phyloP scores from a whole-genome alignment of 37 sponge, comb jelly and placozoan species.

The Ephydatia muelleri region DNA sequence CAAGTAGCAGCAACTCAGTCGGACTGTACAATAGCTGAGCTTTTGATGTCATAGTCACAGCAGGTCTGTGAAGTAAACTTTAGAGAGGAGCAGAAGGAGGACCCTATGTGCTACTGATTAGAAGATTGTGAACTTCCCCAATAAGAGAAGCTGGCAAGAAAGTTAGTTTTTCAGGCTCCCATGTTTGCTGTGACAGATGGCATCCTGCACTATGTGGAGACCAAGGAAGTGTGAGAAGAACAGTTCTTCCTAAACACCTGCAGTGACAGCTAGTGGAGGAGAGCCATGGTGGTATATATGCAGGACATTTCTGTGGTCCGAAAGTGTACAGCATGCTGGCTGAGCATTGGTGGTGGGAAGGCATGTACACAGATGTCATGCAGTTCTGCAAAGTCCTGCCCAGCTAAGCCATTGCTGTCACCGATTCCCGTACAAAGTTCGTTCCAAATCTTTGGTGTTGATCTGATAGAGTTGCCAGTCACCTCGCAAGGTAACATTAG shows the following conservation, averaged over 20 bases:
- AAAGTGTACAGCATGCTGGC: slow-evolving; percentile 17
- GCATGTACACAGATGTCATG: slow-evolving; percentile 52
- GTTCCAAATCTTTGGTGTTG: slow-evolving; percentile 56
- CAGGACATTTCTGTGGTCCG: slow-evolving; percentile 60
- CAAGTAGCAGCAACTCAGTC: slow-evolving; percentile 6
- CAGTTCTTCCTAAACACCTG: slow-evolving; percentile 46
- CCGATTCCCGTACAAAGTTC: slow-evolving; percentile 49
- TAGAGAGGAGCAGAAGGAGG: too few relatives aligned
- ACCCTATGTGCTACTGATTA: not conserved
- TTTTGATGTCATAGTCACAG: not conserved
- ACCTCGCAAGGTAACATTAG: slow-evolving; percentile 40
- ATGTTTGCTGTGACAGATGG: slow-evolving; percentile 21
- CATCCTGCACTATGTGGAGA: slow-evolving; percentile 37
- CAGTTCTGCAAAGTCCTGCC: slow-evolving; percentile 19
- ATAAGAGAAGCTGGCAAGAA: slow-evolving; percentile 11
- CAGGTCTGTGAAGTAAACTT: not conserved
- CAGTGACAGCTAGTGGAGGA: slow-evolving; percentile 20
- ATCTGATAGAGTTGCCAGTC: slow-evolving; percentile 59
- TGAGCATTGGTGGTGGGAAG: slow-evolving; percentile 54
- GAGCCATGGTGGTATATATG: slow-evolving; percentile 29
- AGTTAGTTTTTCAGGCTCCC: slow-evolving; percentile 22
- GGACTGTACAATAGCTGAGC: not conserved
- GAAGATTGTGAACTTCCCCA: slow-evolving; percentile 25
- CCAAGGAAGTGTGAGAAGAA: slow-evolving; percentile 21
- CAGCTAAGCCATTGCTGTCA: slow-evolving; percentile 30